A percentile compares a stretch with the other conserved stretches of the same genome.
Conservation (phyloP, 1,140 invertebrate species). For the Drosophila busckii region DNA sequence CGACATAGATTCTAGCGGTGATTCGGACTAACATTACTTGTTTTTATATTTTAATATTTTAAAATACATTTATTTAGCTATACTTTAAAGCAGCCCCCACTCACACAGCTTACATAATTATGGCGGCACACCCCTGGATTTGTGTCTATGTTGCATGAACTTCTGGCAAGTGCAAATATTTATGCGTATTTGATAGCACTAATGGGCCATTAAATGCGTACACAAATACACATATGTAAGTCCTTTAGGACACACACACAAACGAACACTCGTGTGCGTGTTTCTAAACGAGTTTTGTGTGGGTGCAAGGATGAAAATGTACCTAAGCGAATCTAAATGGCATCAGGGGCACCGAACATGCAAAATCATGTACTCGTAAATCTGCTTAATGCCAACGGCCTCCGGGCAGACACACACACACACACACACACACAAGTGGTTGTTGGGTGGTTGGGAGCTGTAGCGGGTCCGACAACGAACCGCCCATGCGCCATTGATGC, state of each 20-base stretch:
- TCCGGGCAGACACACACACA: constrained; percentile 52
- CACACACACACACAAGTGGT: constrained; percentile 17
- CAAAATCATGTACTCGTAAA: constrained; percentile 77
- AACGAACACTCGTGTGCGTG: constrained; percentile 3
- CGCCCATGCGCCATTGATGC: constrained; percentile 45
- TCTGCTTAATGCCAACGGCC: constrained; percentile 71
- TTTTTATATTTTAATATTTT: too few relatives aligned
- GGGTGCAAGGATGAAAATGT: constrained; percentile 70
- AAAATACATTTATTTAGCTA: too few relatives aligned
- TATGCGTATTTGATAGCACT: constrained; percentile 77
- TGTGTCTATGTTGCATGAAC: constrained; percentile 27
- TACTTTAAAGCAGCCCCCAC: not conserved
- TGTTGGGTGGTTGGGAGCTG: constrained; percentile 7
- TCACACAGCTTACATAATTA: not conserved
- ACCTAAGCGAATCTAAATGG: constrained; percentile 77
- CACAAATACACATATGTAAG: constrained; percentile 74
- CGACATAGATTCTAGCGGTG: not conserved
- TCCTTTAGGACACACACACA: constrained; percentile 35
- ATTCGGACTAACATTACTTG: too few relatives aligned
- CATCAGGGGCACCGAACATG: constrained; percentile 73
- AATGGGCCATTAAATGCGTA: constrained; percentile 75
- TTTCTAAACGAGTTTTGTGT: constrained; percentile 13
- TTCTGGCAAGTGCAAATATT: constrained; percentile 70
- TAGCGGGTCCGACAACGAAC: constrained; percentile 19
- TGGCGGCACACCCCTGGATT: constrained; percentile 4